Base-by-base conservation (phyloP, 2,888 invertebrate genomes). In the Drosophila greeni region DNA sequence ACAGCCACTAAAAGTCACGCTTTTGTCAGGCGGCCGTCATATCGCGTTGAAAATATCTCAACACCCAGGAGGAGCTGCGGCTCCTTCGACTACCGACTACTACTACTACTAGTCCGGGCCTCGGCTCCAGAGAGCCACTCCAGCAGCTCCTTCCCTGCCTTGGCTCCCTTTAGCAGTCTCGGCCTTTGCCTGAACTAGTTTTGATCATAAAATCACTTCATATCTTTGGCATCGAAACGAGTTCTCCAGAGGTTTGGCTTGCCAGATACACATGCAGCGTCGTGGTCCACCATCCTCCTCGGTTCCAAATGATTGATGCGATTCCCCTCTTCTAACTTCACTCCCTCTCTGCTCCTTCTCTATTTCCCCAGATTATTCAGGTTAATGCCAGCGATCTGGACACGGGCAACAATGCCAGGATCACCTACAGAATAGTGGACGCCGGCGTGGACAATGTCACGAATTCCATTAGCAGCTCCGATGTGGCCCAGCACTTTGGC, bases 321-420 rank as follows among this genome's bases (percentile, higher is more conserved):
- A 47, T 74, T 77, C 77, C 81, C 73, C 76, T 56, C 12, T 34
- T 59, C 60, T 36, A 36, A 37, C 61, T 37, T 23, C 11, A 18
- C 58, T 31, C 8, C 26, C n/a, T 23, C 24, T 26, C 24, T 26
- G 1, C 20, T 65, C 33, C 26, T 58, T 43, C 53, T 52, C 3
- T 47, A 26, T 34, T 47, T 31, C 37, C 4, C 4, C 91, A 95
- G 95, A 93, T 95, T 73, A 90, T 95, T 53, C 95, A 95, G 91
- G 94, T 96, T 75, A 94, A 95, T 74, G 98, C 98, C 3, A 92
- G 94, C 69, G 98, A 98, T 89, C 92, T 94, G 83, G 98, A 99
- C 87, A 97, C 97, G 14, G 97, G 97, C 11, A 96, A 96, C 90
- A 98, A 99, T 89, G 97, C 97, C 3, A 92, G 97, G 54, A 91